phyloP scores from a whole-genome alignment of 2,888 invertebrate genomes.

The Phrixothrix hirtus region DNA sequence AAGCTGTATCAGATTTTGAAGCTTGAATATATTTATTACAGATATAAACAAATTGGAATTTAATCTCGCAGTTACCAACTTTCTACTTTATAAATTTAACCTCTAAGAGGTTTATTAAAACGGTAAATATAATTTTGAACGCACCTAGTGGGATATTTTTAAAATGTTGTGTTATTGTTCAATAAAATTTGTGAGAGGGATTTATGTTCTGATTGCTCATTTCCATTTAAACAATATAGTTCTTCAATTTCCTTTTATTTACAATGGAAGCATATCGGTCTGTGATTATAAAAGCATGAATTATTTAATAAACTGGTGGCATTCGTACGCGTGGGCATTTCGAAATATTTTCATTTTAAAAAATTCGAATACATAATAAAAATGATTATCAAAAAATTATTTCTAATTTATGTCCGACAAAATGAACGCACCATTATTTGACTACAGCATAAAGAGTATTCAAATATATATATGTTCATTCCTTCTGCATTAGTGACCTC shows the following conservation, averaged over 20 bases:
- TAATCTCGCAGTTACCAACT: too few species aligned
- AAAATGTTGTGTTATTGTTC: too few species aligned
- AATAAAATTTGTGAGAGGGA: too few species aligned
- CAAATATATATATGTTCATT: conserved; percentile 14
- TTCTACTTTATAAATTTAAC: too few species aligned
- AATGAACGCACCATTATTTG: too few species aligned
- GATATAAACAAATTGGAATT: too few species aligned
- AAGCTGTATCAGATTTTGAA: too few species aligned
- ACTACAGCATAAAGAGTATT: conserved; percentile 14
- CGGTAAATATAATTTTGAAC: too few species aligned
- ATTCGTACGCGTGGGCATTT: neutral
- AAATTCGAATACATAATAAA: neutral
- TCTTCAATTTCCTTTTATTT: neutral
- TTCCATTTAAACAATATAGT: neutral
- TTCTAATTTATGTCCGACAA: conserved; percentile 17
- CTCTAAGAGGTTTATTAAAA: neutral
- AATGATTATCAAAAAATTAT: neutral
- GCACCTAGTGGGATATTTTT: neutral
- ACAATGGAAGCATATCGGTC: neutral
- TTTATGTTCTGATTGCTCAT: too few species aligned
- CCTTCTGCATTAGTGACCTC: conserved; percentile 21
- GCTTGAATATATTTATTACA: too few species aligned
- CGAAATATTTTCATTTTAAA: neutral
- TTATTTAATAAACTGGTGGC: neutral
- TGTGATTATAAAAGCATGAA: too few species aligned